These are phyloP conservation scores for Monoplex corrugatus DNA, from an alignment of 2,888 invertebrate species.

Conservation along the genomic window DNA sequence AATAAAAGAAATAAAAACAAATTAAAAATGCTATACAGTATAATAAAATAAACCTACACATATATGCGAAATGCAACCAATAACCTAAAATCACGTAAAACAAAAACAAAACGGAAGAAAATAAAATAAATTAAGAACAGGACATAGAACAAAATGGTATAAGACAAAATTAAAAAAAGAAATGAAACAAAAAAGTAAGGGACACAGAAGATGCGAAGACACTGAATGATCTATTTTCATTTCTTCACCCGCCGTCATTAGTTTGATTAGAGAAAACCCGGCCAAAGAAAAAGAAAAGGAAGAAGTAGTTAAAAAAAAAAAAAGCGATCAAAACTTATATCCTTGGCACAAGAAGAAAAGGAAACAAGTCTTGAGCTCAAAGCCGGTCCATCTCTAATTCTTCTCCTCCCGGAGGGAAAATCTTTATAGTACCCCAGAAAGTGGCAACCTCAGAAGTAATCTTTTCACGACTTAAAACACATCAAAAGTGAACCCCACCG, in stretches of 20 bases:
- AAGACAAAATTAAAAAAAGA: neutral
- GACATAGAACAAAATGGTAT: neutral
- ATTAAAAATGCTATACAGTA: neutral
- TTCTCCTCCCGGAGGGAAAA: neutral
- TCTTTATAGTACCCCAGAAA: neutral
- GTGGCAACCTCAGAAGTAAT: neutral
- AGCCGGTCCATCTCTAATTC: neutral
- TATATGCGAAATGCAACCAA: too few relatives aligned
- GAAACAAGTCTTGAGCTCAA: neutral
- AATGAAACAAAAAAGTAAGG: neutral
- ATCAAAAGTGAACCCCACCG: too few relatives aligned
- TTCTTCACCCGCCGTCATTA: too few relatives aligned
- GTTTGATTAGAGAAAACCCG: neutral
- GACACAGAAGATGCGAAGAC: too few relatives aligned
- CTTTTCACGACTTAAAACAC: constrained; percentile 13
- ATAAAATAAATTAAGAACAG: neutral
- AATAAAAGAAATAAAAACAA: neutral
- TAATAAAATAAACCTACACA: too few relatives aligned
- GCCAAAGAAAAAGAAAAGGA: neutral
- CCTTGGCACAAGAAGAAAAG: neutral
- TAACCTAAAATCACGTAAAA: too few relatives aligned
- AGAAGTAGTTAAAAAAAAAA: neutral
- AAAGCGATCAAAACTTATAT: neutral
- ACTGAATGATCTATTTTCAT: too few relatives aligned
- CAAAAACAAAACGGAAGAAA: neutral